These are phyloP conservation scores for Apeira syringaria DNA, from an alignment of 2,888 invertebrate species.

Conservation along the genomic window DNA sequence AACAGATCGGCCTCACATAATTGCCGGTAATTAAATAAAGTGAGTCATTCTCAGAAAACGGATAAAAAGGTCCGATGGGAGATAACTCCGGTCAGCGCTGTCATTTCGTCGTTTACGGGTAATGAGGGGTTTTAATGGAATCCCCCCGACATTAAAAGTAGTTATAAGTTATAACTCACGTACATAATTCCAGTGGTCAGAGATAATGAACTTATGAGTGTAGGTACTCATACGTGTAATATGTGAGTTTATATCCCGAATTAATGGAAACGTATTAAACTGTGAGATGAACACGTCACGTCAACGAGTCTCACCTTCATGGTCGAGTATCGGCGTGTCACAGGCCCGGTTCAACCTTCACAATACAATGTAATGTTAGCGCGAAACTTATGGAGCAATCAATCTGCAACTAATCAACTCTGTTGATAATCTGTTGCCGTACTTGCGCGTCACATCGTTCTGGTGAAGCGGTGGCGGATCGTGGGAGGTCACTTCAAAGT, in stretches of 20 bases:
- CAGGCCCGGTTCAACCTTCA: no score
- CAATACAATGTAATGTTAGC: no score
- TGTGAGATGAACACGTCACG: no score
- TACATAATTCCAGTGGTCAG: constrained; percentile 19
- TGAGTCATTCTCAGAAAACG: constrained; percentile 17
- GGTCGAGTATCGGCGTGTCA: no score
- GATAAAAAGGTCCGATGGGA: constrained; percentile 21
- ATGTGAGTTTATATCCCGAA: constrained; percentile 43
- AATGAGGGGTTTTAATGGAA: constrained; percentile 18
- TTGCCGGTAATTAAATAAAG: constrained; percentile 13
- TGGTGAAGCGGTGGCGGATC: no score
- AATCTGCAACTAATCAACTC: no score
- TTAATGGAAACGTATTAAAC: constrained; percentile 40
- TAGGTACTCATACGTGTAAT: constrained; percentile 46
- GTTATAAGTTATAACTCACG: constrained; percentile 13
- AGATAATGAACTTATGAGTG: constrained; percentile 46
- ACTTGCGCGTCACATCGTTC: no score
- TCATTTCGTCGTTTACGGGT: constrained; percentile 18
- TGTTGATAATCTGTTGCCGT: no score
- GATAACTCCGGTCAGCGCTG: constrained; percentile 20
- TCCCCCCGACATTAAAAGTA: constrained; percentile 21
- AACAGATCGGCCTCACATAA: neutral
- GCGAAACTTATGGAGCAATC: no score
- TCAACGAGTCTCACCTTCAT: neutral
- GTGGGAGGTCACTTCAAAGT: no score